Percentiles rank a stretch among this genome's conserved stretches.
phyloP scores from a whole-genome alignment of 2,113 vertebrate species.

The Solenodon paradoxus region DNA sequence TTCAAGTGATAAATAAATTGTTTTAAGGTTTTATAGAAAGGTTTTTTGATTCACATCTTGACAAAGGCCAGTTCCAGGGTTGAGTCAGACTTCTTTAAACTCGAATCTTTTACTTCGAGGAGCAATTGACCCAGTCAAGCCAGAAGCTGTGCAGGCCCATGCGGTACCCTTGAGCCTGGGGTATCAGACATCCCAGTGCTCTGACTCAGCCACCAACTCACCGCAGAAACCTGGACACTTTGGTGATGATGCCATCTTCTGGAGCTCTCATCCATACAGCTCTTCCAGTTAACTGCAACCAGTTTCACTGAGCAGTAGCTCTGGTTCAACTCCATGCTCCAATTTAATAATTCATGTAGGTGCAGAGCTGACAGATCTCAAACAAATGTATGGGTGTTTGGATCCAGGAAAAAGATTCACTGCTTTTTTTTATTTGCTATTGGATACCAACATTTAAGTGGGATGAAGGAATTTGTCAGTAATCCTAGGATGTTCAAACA shows the following conservation, averaged over 20 bases:
- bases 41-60: conserved; percentile 1
- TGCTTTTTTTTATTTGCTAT: conserved; percentile 24
- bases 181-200: neutral
- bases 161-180: conserved; percentile 37
- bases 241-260: conserved; percentile 46
- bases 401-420: neutral
- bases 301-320: conserved; percentile 76
- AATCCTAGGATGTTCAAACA: conserved; percentile 13
- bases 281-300: conserved; percentile 55
- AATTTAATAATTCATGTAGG: conserved; percentile 68
- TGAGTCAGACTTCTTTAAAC: neutral
- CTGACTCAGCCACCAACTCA: conserved; percentile 8
- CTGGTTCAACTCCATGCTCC: conserved; percentile 41
- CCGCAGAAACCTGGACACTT: neutral
- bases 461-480: neutral
- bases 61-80: neutral
- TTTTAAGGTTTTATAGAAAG: neutral
- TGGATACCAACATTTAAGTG: neutral
- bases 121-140: neutral
- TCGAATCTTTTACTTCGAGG: neutral
- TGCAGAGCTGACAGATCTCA: conserved; percentile 39
- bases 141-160: neutral
- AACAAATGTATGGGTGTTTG: conserved; percentile 15
- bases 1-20: neutral
- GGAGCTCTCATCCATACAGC: conserved; percentile 28